Conservation (phyloP, 2,888 invertebrate genomes). For the Andrena haemorrhoa region DNA sequence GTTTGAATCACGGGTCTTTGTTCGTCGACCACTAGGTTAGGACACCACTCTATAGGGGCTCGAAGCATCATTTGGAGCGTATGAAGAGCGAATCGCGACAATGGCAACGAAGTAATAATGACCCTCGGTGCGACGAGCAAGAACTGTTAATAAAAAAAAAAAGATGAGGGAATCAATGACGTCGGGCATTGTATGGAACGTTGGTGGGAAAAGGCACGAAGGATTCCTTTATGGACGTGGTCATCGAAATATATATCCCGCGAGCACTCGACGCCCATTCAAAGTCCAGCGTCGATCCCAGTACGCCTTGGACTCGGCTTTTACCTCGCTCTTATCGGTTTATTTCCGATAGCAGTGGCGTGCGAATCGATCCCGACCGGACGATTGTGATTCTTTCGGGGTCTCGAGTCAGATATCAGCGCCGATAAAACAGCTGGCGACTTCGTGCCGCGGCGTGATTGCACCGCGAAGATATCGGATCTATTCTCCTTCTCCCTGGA, state of each 20-base stretch:
- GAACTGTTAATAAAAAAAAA: slow-evolving; percentile 9
- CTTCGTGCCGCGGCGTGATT: slow-evolving; percentile 68
- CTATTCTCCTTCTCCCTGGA: slow-evolving; percentile 43
- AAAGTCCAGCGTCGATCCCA: slow-evolving; percentile 43
- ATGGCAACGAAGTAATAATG: slow-evolving; percentile 10
- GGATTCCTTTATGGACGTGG: slow-evolving; percentile 27
- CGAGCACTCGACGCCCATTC: slow-evolving; percentile 29
- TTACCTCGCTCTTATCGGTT: slow-evolving; percentile 57
- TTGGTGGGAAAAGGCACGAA: slow-evolving; percentile 2
- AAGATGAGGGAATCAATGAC: slow-evolving; percentile 14
- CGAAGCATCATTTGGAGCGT: slow-evolving; percentile 10
- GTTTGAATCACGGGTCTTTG: background rate
- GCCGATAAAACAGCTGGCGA: slow-evolving; percentile 67
- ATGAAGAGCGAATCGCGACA: slow-evolving; percentile 8
- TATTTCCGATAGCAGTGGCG: slow-evolving; percentile 56
- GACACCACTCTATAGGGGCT: slow-evolving; percentile 2
- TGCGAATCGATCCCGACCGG: slow-evolving; percentile 60
- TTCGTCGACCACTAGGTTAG: background rate
- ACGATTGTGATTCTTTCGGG: slow-evolving; percentile 68
- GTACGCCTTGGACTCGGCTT: slow-evolving; percentile 39
- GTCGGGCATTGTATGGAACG: slow-evolving; percentile 14
- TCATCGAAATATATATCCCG: slow-evolving; percentile 39
- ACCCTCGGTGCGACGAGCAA: background rate
- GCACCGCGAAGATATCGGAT: slow-evolving; percentile 66
- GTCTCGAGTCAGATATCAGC: slow-evolving; percentile 56